Percentiles rank a stretch among this genome's conserved stretches.
phyloP scores from a whole-genome alignment of 2,888 invertebrate species.

The Halocaridina rubra region DNA sequence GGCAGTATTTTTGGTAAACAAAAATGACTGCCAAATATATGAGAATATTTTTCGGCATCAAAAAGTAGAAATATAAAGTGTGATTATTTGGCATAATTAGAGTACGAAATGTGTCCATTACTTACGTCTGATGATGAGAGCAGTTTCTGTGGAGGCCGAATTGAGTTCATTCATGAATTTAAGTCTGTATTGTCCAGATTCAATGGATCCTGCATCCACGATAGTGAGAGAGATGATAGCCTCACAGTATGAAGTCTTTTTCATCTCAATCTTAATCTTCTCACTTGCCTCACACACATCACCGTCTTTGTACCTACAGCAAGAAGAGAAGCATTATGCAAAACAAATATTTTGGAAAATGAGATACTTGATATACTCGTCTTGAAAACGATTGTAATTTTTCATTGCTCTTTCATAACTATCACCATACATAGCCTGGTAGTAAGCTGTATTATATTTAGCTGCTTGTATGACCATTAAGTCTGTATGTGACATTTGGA shows the following conservation, averaged over 20 bases:
- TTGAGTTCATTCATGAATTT: slow-evolving; percentile 46
- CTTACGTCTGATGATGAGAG: slow-evolving; percentile 56
- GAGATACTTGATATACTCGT: not conserved
- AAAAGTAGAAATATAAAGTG: no score
- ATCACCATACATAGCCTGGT: no score
- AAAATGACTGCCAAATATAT: no score
- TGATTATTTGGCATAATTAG: no score
- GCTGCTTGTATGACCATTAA: no score
- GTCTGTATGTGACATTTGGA: not conserved
- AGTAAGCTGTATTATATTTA: no score
- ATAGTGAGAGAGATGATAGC: slow-evolving; percentile 45
- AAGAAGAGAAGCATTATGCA: not conserved
- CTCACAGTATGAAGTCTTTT: slow-evolving; percentile 72
- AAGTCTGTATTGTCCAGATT: slow-evolving; percentile 48
- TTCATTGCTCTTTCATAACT: no score
- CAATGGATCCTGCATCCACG: slow-evolving; percentile 40
- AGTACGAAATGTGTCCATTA: not conserved
- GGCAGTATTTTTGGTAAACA: no score
- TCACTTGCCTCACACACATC: slow-evolving; percentile 38
- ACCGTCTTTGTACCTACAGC: slow-evolving; percentile 54
- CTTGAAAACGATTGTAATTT: not conserved
- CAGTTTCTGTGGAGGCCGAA: slow-evolving; percentile 44
- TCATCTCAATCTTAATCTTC: slow-evolving; percentile 29
- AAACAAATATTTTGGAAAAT: not conserved
- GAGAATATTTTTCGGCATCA: no score